These are phyloP conservation scores for Drosophila sechellia DNA, from an alignment of 1,140 invertebrate species.

Conservation along the genomic window DNA sequence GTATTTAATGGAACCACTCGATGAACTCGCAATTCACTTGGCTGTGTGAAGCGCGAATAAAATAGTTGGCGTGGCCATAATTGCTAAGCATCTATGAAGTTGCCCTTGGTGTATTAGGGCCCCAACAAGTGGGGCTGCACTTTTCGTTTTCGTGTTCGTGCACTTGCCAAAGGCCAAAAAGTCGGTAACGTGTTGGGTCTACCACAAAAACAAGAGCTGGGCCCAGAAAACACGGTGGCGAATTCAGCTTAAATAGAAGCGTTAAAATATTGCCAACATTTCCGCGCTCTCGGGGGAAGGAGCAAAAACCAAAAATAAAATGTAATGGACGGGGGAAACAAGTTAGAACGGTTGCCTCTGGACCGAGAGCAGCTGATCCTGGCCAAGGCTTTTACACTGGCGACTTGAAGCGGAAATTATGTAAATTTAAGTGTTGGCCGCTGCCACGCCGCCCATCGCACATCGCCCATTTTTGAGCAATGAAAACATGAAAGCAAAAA, in stretches of 20 bases:
- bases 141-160: slow-evolving; percentile 13
- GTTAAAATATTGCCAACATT: slow-evolving; percentile 73
- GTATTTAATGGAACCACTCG: slow-evolving; percentile 14
- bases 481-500: slow-evolving; percentile 82
- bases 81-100: slow-evolving; percentile 76
- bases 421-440: slow-evolving; percentile 77
- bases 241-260: slow-evolving; percentile 73
- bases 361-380: slow-evolving; percentile 64
- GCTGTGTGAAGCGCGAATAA: background rate
- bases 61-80: slow-evolving; percentile 61
- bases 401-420: slow-evolving; percentile 80
- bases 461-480: slow-evolving; percentile 63
- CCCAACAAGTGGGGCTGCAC: slow-evolving; percentile 61
- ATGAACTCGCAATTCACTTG: slow-evolving; percentile 8
- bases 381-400: slow-evolving; percentile 72
- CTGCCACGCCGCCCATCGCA: slow-evolving; percentile 27
- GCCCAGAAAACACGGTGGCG: slow-evolving; percentile 28
- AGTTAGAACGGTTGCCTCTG: slow-evolving; percentile 29
- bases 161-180: slow-evolving; percentile 45
- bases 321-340: slow-evolving; percentile 3
- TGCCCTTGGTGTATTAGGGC: slow-evolving; percentile 48
- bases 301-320: slow-evolving; percentile 7
- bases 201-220: slow-evolving; percentile 43
- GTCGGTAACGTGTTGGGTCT: slow-evolving; percentile 41
- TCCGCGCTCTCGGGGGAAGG: slow-evolving; percentile 31